Evolutionary conservation across 30 jellyfish, hydroid and myxozoan genomes (phyloP), one percentile per base, ranked within the genome.

Genomic region (Hydractinia echinata): DNA sequence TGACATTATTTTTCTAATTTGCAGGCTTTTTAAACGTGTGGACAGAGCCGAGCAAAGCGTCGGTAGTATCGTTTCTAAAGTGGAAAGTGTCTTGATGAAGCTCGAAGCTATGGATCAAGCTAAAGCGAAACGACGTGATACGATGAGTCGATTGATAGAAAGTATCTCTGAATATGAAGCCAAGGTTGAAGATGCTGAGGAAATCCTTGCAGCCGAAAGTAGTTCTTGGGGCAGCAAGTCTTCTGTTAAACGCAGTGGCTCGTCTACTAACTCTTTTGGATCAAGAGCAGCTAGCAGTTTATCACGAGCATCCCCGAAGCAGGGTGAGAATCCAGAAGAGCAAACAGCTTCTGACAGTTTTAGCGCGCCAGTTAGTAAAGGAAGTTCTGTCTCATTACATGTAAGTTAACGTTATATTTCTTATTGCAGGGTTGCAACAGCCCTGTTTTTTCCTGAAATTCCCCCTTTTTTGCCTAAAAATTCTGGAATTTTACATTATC

Each of bases 21-120:
- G 0, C 60, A 90, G 97, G n/a, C 73, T 90, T 89, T 81, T 91
- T 60, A 89, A 94, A 78, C 97, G 97, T 70, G 97, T 90, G 20
- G 97, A 90, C 72, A 91, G 97, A 51, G 82, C 85, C 88, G 97
- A 90, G 71, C 95, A 90, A 72, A 85, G 97, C 73, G 82, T 86
- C 58, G 96, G 97, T 30, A 82, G 96, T 81, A 85, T 90, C 54
- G 97, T 90, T 0, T 90, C 97, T 20, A 90, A 90, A 91, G 82
- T 90, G 53, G 97, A 90, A 54, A 93, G 94, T 54, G 94, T 90
- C 3, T 86, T 90, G 49, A 88, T 82, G 13, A 90, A 90, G 67
- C 94, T 90, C 13, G 97, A 90, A 80, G 93, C 94, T 53, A 90
- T 85, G 95, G 97, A 90, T 72, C 86, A 90, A 62, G 97, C 97